phyloP scores from a whole-genome alignment of 2,888 invertebrate genomes.

The Lochmaea capreae region DNA sequence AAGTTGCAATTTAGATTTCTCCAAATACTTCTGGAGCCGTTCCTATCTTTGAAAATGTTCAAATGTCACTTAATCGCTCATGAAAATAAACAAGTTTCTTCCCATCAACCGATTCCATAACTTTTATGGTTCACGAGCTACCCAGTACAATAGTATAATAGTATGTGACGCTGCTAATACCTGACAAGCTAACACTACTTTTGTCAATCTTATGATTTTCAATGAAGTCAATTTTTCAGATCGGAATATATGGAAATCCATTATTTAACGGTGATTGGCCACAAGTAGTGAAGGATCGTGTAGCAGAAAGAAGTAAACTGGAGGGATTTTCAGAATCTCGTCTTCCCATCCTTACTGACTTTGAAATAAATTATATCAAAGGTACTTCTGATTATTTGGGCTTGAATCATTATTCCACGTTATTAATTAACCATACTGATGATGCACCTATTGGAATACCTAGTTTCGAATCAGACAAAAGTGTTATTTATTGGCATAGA shows the following conservation, averaged over 20 bases:
- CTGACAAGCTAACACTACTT: too few relatives aligned
- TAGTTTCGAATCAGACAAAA: constrained; percentile 60
- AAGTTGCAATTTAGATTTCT: too few relatives aligned
- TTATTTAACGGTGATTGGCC: constrained; percentile 79
- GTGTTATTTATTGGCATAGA: constrained; percentile 59
- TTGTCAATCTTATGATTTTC: too few relatives aligned
- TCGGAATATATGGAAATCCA: constrained; percentile 66
- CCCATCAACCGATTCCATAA: too few relatives aligned
- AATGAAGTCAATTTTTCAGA: constrained; percentile 35
- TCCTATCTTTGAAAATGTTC: too few relatives aligned
- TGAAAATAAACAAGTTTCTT: too few relatives aligned
- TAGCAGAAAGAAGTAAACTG: constrained; percentile 70
- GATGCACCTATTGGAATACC: constrained; percentile 33
- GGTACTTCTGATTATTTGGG: constrained; percentile 80
- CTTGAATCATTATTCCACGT: constrained; percentile 79
- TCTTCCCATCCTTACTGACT: constrained; percentile 71
- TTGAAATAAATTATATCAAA: constrained; percentile 72
- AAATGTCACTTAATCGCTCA: too few relatives aligned
- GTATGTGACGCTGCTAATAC: too few relatives aligned
- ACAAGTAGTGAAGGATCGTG: constrained; percentile 70
- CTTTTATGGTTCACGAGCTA: too few relatives aligned
- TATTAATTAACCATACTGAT: constrained; percentile 60
- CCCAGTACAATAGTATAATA: too few relatives aligned
- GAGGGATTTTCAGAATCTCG: constrained; percentile 73
- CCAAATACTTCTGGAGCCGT: too few relatives aligned